phyloP scores from a whole-genome alignment of 2,113 vertebrate species.

The pig (Sus scrofa) region DNA sequence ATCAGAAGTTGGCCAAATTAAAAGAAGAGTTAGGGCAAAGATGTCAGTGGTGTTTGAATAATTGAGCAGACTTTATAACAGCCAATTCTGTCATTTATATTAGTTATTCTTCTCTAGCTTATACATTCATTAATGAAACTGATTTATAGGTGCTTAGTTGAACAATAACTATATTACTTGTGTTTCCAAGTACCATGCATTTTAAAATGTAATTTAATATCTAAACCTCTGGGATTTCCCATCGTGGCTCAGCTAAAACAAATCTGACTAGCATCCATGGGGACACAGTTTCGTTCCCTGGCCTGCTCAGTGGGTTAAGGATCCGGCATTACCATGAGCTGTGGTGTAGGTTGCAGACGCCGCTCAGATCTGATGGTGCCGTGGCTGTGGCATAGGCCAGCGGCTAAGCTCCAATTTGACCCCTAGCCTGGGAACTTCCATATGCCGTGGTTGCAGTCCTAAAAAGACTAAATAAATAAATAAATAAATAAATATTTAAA shows the following conservation, averaged over 20 bases:
- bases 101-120: background rate
- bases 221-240: conserved; percentile 50
- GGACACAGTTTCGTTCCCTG: too few relatives aligned
- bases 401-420: too few relatives aligned
- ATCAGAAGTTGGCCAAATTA: background rate
- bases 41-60: background rate
- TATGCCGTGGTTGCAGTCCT: too few relatives aligned
- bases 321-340: too few relatives aligned
- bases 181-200: conserved; percentile 42
- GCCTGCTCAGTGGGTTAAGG: too few relatives aligned
- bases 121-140: conserved; percentile 52
- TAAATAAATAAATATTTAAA: conserved; percentile 15
- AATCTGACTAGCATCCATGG: too few relatives aligned
- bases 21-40: background rate
- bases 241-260: too few relatives aligned
- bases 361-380: too few relatives aligned
- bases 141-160: conserved; percentile 30
- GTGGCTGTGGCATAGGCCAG: too few relatives aligned
- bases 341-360: too few relatives aligned
- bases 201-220: conserved; percentile 70
- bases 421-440: too few relatives aligned
- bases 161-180: conserved; percentile 63
- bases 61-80: background rate
- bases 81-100: background rate
- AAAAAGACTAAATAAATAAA: too few relatives aligned